These are phyloP conservation scores for Nasonia giraulti DNA, from an alignment of 1,140 invertebrate species.

Conservation along the genomic window DNA sequence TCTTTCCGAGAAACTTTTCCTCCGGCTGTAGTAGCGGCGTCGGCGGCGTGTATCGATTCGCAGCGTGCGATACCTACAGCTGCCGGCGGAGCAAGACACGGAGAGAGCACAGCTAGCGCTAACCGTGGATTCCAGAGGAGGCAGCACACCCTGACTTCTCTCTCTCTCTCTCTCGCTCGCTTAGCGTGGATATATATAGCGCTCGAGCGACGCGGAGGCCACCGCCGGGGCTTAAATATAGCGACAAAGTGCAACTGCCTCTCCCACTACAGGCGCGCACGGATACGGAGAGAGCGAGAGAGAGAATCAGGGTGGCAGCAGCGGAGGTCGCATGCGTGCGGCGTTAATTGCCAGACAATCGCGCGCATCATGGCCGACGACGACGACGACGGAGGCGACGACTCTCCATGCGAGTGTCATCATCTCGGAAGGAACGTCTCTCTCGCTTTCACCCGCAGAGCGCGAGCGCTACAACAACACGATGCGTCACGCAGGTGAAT, in stretches of 20 bases:
- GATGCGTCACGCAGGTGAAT: not conserved
- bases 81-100: slow-evolving; percentile 15
- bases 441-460: slow-evolving; percentile 3
- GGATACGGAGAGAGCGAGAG: too few relatives aligned
- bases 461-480: not conserved
- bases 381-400: not conserved
- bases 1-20: not conserved
- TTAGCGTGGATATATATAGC: slow-evolving; percentile 28
- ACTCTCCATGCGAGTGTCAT: not conserved
- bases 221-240: slow-evolving; percentile 40
- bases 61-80: not conserved
- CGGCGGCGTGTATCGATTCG: slow-evolving; percentile 24
- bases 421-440: not conserved
- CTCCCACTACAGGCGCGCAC: not conserved
- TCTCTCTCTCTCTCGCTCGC: too few relatives aligned
- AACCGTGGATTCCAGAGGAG: slow-evolving; percentile 16
- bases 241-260: slow-evolving; percentile 34
- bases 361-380: slow-evolving; percentile 41
- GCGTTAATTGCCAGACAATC: slow-evolving; percentile 35
- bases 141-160: slow-evolving; percentile 26
- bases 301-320: slow-evolving; percentile 30
- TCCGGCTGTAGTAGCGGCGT: not conserved
- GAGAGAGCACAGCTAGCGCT: not conserved
- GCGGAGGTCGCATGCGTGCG: slow-evolving; percentile 34
- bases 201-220: slow-evolving; percentile 24